These are phyloP conservation scores for Tridacna gigas DNA, from an alignment of 2,888 invertebrate genomes.

Conservation along the genomic window DNA sequence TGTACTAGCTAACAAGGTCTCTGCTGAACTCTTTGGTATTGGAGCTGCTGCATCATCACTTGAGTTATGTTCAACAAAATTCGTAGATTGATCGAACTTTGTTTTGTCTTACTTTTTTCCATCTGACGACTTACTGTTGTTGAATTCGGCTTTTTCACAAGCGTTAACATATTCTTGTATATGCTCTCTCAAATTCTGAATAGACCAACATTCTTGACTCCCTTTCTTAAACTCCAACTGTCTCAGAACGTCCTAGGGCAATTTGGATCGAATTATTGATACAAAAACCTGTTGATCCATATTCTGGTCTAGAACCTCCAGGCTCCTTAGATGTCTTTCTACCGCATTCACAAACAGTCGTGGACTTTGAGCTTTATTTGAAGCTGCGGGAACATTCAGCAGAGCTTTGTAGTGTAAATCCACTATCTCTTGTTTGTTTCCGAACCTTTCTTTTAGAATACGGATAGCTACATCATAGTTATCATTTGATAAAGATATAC, in stretches of 20 bases:
- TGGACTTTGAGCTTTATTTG: neutral
- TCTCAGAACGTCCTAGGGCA: no score
- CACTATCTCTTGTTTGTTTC: conserved; percentile 29
- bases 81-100: neutral
- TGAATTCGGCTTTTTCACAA: neutral
- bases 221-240: neutral
- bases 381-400: neutral
- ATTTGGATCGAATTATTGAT: no score
- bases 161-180: neutral
- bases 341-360: neutral
- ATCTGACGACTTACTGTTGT: neutral
- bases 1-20: no score
- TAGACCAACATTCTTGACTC: neutral
- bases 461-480: conserved; percentile 34
- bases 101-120: neutral
- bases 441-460: no score
- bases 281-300: no score
- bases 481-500: conserved; percentile 35
- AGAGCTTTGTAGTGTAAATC: conserved; percentile 34
- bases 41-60: conserved; percentile 1
- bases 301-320: conserved; percentile 20
- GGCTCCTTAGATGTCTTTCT: conserved; percentile 32
- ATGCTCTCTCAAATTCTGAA: neutral
- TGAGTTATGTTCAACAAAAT: no score
- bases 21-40: conserved; percentile 4